Evolutionary conservation across 2,888 invertebrate genomes (phyloP).

Genomic region (Hirtodrosophila histrioides): DNA sequence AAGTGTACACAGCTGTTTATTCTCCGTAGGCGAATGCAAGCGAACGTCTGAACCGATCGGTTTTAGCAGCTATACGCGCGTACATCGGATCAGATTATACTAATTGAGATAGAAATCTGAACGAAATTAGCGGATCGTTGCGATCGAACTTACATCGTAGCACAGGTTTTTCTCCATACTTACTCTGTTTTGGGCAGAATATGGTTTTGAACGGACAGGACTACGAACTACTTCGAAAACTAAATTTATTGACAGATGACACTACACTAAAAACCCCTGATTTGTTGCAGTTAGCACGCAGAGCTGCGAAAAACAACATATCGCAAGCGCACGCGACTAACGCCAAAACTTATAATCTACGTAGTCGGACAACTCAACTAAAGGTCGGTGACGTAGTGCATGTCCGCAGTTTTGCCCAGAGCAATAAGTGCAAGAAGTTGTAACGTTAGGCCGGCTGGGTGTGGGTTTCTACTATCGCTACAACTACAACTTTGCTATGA

Average conservation of each 20-base stretch:
- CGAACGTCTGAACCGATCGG: constrained; percentile 1
- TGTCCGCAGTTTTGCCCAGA: too few species aligned
- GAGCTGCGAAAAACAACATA: too few species aligned
- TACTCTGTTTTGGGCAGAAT: constrained; percentile 33
- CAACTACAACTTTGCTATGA: too few species aligned
- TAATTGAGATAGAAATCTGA: constrained; percentile 30
- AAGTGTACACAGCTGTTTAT: background rate
- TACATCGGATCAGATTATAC: constrained; percentile 15
- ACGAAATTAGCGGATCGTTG: constrained; percentile 1
- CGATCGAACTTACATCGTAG: background rate
- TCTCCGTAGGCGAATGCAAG: constrained; percentile 1
- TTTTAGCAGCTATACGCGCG: background rate
- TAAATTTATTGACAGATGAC: constrained; percentile 4
- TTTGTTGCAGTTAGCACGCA: background rate
- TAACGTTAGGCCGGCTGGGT: too few species aligned
- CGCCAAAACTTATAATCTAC: too few species aligned
- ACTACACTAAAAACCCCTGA: background rate
- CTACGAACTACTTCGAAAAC: constrained; percentile 5
- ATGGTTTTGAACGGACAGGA: constrained; percentile 24
- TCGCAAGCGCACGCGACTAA: too few species aligned
- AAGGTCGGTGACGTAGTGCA: too few species aligned
- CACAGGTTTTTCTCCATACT: constrained; percentile 8
- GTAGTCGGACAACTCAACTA: too few species aligned
- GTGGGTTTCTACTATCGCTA: too few species aligned
- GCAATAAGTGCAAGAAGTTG: too few species aligned